Percentiles rank a stretch among this genome's conserved stretches.
These are phyloP conservation scores for Branchipolynoe longqiensis DNA, from an alignment of 2,888 invertebrate species.

Conservation along the genomic window DNA sequence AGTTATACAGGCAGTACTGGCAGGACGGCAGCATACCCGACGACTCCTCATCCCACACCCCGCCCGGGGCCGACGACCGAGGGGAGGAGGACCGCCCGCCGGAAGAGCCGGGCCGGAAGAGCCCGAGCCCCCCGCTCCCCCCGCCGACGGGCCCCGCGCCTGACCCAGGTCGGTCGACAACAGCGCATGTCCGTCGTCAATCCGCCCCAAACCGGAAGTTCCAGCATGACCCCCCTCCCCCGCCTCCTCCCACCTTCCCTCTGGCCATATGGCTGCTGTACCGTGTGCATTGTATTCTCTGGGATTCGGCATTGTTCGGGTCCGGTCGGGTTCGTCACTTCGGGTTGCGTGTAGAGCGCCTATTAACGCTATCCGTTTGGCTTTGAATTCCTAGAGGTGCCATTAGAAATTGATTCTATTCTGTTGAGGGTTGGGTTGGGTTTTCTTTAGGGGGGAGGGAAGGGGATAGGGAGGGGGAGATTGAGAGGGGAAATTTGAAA, in stretches of 20 bases:
- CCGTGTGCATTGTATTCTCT: background rate
- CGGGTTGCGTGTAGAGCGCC: too few species aligned
- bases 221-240: conserved; percentile 1
- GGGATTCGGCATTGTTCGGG: too few species aligned
- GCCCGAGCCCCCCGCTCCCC: background rate
- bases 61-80: conserved; percentile 8
- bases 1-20: conserved; percentile 37
- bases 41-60: background rate
- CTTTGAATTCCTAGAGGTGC: too few species aligned
- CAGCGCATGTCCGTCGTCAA: conserved; percentile 14
- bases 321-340: too few species aligned
- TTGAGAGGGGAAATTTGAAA: background rate
- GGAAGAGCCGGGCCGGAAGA: background rate
- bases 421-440: too few species aligned
- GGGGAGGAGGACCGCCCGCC: background rate
- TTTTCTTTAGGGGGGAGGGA: background rate
- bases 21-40: background rate
- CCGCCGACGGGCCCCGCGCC: background rate
- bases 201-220: too few species aligned
- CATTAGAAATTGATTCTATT: too few species aligned
- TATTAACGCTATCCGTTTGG: too few species aligned
- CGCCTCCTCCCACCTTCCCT: background rate
- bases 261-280: background rate
- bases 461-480: background rate
- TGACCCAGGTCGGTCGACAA: conserved; percentile 51